Percentiles rank a stretch among this genome's conserved stretches.
phyloP scores from a whole-genome alignment of 1,140 invertebrate species.

The Aphaenogaster ashmeadi region DNA sequence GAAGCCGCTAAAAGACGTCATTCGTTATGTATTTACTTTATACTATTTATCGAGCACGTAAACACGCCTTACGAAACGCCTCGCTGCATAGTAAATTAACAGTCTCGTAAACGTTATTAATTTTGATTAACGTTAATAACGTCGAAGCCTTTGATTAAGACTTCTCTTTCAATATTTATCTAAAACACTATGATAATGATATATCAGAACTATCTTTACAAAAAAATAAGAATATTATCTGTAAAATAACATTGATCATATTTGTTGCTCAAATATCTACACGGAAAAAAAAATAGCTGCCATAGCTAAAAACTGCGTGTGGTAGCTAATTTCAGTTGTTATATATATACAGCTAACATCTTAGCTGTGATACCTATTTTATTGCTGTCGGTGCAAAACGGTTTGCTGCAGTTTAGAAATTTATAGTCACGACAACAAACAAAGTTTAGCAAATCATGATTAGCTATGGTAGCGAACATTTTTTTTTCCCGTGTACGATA shows the following conservation, averaged over 20 bases:
- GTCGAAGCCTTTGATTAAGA: neutral
- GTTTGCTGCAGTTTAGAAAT: too few species aligned
- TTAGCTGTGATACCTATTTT: too few species aligned
- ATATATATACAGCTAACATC: too few species aligned
- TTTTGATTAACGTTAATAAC: neutral
- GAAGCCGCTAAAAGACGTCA: constrained; percentile 22
- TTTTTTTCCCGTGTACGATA: neutral
- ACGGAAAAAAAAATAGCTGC: too few species aligned
- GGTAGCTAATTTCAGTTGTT: too few species aligned
- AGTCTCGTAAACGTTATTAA: neutral
- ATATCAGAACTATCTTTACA: neutral
- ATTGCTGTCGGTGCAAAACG: too few species aligned
- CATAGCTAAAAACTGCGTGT: too few species aligned
- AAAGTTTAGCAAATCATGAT: too few species aligned
- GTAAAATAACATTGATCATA: neutral
- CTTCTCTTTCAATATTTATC: neutral
- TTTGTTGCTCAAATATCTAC: neutral
- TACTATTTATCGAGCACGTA: constrained; percentile 13
- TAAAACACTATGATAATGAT: neutral
- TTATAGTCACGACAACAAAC: too few species aligned
- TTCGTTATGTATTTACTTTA: constrained; percentile 28
- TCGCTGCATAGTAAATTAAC: neutral
- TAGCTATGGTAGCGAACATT: too few species aligned
- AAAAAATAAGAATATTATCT: neutral
- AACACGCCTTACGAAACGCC: constrained; percentile 8